Evolutionary conservation across 2,888 invertebrate species (phyloP), one percentile per base, ranked within the genome.

Genomic region (Flexamia atlantica): DNA sequence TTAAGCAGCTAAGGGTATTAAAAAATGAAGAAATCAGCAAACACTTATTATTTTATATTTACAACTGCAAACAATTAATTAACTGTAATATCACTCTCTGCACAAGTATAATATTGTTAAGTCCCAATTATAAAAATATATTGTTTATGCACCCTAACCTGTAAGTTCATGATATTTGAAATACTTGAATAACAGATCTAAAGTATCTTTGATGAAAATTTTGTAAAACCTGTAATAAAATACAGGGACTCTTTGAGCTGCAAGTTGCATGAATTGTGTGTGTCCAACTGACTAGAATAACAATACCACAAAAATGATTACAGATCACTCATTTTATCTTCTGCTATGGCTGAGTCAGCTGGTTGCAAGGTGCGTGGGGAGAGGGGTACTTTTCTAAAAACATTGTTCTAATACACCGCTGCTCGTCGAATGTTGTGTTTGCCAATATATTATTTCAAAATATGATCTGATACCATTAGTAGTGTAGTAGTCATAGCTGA

Each of bases 21-120:
- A 46, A 2, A 46, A 46, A 9, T 14, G 20, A 64, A 23, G 3
- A 23, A 25, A 5, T n/a, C 64, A 28, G 64, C 30, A 9, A 64
- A 28, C 64, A 64, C 28, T 64, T 64, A 5, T 64, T 30, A 64
- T 64, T 30, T 57, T 30, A 64, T 64, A 64, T 64, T 64, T 64
- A 64, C 64, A 64, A 28, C 30, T 64, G 25, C 64, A 17, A 64
- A 12, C 17, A 64, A 64, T 30, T 64, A 64, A n/a, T n/a, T n/a
- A n/a, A n/a, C n/a, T n/a, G n/a, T n/a, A n/a, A 30, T 64, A 64
- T 64, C 64, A 64, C 64, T 64, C 30, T 4, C 9, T n/a, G 28
- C 28, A 17, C 30, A 23, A 53, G 28, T 64, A 64, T 30, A 64
- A 46, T 12, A 2, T 57, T 5, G 57, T 64, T 28, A 64, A 30